Conservation (phyloP, 2,888 invertebrate genomes). For the Amiota minor region DNA sequence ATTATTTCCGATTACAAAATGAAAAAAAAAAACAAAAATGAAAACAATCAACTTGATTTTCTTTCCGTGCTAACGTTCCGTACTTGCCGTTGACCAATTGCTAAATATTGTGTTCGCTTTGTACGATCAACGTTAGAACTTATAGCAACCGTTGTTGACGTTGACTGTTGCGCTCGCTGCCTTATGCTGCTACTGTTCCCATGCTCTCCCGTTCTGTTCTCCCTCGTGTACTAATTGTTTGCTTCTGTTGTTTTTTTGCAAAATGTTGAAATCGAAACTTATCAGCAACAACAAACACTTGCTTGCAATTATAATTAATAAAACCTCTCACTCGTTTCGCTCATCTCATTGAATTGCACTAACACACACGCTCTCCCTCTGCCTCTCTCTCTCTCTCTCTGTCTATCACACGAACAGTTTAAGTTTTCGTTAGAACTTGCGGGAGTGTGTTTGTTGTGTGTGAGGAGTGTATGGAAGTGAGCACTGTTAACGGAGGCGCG, state of each 20-base stretch:
- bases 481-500: neutral
- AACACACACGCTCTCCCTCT: too few relatives aligned
- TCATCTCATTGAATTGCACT: too few relatives aligned
- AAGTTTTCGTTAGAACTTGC: neutral
- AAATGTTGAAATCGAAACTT: neutral
- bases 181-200: neutral
- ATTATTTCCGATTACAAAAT: too few relatives aligned
- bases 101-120: slow-evolving; percentile 24
- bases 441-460: neutral
- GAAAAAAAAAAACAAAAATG: too few relatives aligned
- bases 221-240: too few relatives aligned
- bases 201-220: neutral
- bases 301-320: too few relatives aligned
- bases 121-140: slow-evolving; percentile 31
- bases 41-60: neutral
- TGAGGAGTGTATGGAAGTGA: neutral
- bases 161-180: neutral
- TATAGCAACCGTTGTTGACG: slow-evolving; percentile 3
- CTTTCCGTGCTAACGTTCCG: slow-evolving; percentile 9
- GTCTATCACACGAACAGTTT: neutral
- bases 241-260: slow-evolving; percentile 7
- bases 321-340: too few relatives aligned
- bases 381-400: neutral
- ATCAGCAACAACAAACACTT: too few relatives aligned
- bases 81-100: slow-evolving; percentile 22